Evolutionary conservation across 1,140 invertebrate genomes (phyloP).

Genomic region (Diploscapter pachys): DNA sequence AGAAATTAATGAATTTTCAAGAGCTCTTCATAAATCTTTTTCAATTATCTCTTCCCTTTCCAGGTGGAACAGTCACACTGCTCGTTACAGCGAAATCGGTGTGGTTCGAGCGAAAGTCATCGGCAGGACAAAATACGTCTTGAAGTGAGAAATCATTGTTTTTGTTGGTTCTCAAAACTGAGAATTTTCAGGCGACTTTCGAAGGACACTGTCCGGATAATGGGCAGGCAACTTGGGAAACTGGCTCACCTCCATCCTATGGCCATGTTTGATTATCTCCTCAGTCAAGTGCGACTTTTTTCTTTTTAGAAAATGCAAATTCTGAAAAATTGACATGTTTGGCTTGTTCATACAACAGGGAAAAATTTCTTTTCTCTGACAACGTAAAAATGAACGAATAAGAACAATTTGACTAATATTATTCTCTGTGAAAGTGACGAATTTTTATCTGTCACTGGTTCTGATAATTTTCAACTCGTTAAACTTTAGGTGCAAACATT

Average conservation of each 20-base stretch:
- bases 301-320: neutral
- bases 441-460: too few species aligned
- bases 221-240: slow-evolving; percentile 91
- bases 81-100: slow-evolving; percentile 76
- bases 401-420: too few species aligned
- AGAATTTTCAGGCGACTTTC: slow-evolving; percentile 71
- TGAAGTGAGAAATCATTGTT: slow-evolving; percentile 70
- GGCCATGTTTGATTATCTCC: slow-evolving; percentile 87
- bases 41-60: neutral
- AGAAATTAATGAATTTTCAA: too few species aligned
- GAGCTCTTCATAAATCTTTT: neutral
- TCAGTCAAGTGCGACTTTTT: slow-evolving; percentile 60
- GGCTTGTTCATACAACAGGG: too few species aligned
- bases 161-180: slow-evolving; percentile 22
- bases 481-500: slow-evolving; percentile 81
- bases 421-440: too few species aligned
- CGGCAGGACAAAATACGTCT: slow-evolving; percentile 88
- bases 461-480: too few species aligned
- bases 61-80: slow-evolving; percentile 85
- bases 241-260: slow-evolving; percentile 90
- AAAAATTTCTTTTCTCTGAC: too few species aligned
- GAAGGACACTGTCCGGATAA: slow-evolving; percentile 96
- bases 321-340: too few species aligned
- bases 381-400: too few species aligned
- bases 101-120: slow-evolving; percentile 77